Evolutionary conservation across 2,113 vertebrate genomes (phyloP).

Genomic region (Podilymbus podiceps): DNA sequence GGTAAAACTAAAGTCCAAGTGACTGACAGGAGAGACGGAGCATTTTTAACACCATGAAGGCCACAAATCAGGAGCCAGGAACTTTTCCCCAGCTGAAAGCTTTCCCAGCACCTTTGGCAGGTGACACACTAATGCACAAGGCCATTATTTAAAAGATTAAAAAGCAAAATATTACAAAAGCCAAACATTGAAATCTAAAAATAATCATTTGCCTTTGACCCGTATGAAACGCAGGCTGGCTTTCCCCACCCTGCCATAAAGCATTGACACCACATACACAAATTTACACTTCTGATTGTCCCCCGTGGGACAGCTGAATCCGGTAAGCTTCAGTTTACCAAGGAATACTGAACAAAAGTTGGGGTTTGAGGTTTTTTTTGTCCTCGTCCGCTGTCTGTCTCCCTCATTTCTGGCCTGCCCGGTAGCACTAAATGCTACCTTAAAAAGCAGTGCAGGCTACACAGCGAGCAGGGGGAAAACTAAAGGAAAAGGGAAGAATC

Average conservation of each 20-base stretch:
- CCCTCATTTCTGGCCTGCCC: neutral
- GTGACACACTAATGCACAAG: rapidly evolving
- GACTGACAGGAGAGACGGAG: neutral
- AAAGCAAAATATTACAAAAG: neutral
- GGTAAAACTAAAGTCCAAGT: slow-evolving; percentile 11
- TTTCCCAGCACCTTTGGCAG: slow-evolving; percentile 17
- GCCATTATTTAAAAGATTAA: neutral
- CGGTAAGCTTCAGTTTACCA: neutral
- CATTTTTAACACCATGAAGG: neutral
- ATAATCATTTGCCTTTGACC: neutral
- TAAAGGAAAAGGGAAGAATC: neutral
- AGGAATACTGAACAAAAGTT: neutral
- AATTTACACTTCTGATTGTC: neutral
- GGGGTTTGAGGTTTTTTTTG: rapidly evolving
- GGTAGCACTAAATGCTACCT: neutral
- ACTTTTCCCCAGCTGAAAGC: neutral
- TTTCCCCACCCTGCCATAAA: neutral
- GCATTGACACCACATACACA: neutral
- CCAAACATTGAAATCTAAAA: neutral
- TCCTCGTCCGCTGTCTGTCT: rapidly evolving
- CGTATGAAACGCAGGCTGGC: neutral
- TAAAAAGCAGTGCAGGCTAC: neutral
- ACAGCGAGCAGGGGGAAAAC: rapidly evolving
- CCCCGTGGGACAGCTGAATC: neutral
- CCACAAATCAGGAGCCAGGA: neutral